Evolutionary conservation across 92 coral and sea anemone genomes (phyloP), one percentile per base, ranked within the genome.

Genomic region (Virgularia gustaviana): DNA sequence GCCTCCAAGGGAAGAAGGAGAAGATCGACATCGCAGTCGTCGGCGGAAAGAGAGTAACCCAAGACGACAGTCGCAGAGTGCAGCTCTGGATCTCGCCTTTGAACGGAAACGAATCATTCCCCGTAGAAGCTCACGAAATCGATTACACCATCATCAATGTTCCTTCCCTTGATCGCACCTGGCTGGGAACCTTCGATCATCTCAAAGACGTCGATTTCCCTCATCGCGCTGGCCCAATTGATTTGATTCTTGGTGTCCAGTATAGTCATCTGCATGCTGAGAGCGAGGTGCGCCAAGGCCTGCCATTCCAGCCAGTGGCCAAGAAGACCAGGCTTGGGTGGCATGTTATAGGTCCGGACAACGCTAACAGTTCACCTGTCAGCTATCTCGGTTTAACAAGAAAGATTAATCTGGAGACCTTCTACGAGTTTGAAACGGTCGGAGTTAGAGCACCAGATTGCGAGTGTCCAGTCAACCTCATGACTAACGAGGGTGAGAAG

Each of bases 71-170:
- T 51, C 57, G 86, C 28, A 24, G 78, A 66, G 59, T 82, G 29
- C 42, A 62, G 39, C 59, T 81, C 29, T 66, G 77, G 82, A 81
- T 81, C 1, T 76, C 83, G 15, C 39, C 86, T 6, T 3, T 81
- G 10, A 34, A 72, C 68, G 39, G 60, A 36, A 53, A 67, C 36
- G 82, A 77, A 54, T 56, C 30, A 4, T 77, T 68, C 12, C 30
- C 16, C 3, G 18, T 63, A 6, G 81, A 76, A 36, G 81, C 81
- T 0, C 82, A 78, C 43, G 77, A 78, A 56, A 78, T 78, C 7
- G 77, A 38, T 12, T 51, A 67, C 20, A 78, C 81, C 10, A 32
- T 36, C 18, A 56, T 79, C 49, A 32, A 49, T 18, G 81, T 76
- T n/a, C 75, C 74, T 10, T 28, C 63, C 44, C 44, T 76, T 6